These are phyloP conservation scores for Botrylloides violaceus DNA, from an alignment of 23 tunicate genomes.

Conservation along the genomic window DNA sequence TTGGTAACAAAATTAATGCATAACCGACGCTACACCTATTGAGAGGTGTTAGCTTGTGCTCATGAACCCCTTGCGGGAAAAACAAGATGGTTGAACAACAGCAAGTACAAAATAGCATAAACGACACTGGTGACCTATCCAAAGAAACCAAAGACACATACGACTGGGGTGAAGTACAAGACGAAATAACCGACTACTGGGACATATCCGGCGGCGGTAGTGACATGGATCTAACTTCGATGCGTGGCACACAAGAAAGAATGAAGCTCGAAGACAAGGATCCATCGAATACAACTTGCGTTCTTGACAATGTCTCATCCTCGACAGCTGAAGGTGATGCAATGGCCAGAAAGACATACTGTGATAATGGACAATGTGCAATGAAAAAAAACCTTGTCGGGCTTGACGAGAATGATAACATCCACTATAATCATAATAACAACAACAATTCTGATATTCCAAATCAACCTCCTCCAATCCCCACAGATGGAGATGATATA, in stretches of 20 bases:
- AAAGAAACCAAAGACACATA: background rate
- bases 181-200: slow-evolving; percentile 20
- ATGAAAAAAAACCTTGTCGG: background rate
- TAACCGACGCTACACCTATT: slow-evolving; percentile 19
- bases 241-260: background rate
- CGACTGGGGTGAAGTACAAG: background rate
- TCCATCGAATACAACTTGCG: background rate
- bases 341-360: background rate
- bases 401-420: slow-evolving; percentile 2
- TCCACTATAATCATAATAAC: slow-evolving; percentile 3
- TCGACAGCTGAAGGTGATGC: slow-evolving; percentile 1
- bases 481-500: background rate
- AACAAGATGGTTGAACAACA: slow-evolving; percentile 24
- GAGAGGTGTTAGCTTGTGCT: background rate
- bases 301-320: slow-evolving; percentile 9
- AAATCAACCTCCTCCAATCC: background rate
- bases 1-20: background rate
- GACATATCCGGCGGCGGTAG: slow-evolving; percentile 24
- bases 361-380: slow-evolving; percentile 23
- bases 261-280: background rate
- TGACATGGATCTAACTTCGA: slow-evolving; percentile 16
- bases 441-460: background rate
- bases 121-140: slow-evolving; percentile 25
- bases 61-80: slow-evolving; percentile 14
- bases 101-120: slow-evolving; percentile 3